Conservation (phyloP, 2,797 vertebrate species). For the Carcharodon carcharias region DNA sequence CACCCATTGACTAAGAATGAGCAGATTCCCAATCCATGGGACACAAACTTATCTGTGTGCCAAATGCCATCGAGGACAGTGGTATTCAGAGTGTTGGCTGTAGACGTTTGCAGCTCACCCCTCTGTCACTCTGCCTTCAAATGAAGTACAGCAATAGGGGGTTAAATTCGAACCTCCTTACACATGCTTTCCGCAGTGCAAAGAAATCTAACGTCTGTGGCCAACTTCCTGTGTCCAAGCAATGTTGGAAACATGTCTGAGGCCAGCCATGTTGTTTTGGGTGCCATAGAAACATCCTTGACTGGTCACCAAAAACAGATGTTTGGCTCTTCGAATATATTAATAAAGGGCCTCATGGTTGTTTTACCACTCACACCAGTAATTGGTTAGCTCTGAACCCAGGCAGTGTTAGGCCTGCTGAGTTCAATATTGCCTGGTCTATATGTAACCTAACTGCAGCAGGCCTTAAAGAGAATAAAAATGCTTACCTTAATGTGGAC, state of each 20-base stretch:
- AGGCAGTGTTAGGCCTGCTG: background rate
- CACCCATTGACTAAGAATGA: background rate
- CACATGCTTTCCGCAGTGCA: background rate
- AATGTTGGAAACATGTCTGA: background rate
- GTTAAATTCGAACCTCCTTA: background rate
- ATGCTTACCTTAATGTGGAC: background rate
- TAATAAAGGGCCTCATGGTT: background rate
- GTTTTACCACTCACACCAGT: background rate
- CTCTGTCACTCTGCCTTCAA: background rate
- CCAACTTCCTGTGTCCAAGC: background rate
- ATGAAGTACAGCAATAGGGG: background rate
- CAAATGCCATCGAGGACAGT: background rate
- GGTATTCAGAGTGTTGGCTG: background rate
- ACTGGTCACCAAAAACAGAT: background rate
- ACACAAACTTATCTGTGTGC: background rate
- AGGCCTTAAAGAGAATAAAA: background rate
- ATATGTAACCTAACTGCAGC: background rate
- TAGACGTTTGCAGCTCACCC: background rate
- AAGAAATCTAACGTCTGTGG: background rate
- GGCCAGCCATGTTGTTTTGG: background rate
- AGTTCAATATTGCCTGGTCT: background rate
- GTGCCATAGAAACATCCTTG: background rate
- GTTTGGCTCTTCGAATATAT: background rate
- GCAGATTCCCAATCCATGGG: background rate
- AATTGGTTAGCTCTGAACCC: background rate